Base-by-base conservation (phyloP, 2,797 vertebrate species). In the Diglossa cyanea region DNA sequence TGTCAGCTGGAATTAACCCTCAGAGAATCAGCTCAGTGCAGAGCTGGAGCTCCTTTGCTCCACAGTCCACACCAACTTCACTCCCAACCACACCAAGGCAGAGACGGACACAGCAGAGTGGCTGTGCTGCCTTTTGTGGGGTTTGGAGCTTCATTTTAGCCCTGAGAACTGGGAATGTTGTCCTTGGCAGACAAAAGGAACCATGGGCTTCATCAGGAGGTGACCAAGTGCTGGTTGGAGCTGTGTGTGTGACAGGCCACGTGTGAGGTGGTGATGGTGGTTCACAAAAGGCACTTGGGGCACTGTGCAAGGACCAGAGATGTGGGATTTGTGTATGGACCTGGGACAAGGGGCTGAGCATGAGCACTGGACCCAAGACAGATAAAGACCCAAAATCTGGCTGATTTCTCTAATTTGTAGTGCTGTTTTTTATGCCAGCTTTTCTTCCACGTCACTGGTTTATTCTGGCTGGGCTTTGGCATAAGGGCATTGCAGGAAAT, bases 201-300 rank as follows among this genome's bases (percentile, higher is more conserved):
- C 45, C 2, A 0, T 4, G 6, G 16, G n/a, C 12, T 65, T 65
- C 63, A 39, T 7, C 24, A 4, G 1, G 9, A 45, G 13, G 55
- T 62, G 20, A 39, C 23, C 28, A 40, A 11, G 10, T 6, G 70
- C 13, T 60, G 55, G 15, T 5, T 50, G 60, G 33, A 25, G 66
- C 66, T 50, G 13, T 15, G 31, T n/a, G 47, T 28, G 44, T 18
- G 42, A 17, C 61, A 51, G 70, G 70, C 63, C 77, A 30, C 17
- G 11, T 0, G 7, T 17, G n/a, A 39, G 40, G 31, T 13, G 47
- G 1, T 2, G 47, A 6, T 11, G 51, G 11, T 16, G 80, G 18
- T 81, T 35, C 19, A 17, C n/a, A 30, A 31, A 39, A 42, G 72
- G 60, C 53, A 7, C 13, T 15, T 8, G 13, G 57, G 68, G 65